A percentile compares a stretch with the other conserved stretches of the same genome.
These are phyloP conservation scores for Dryobates pubescens DNA, from an alignment of 2,797 vertebrate genomes.

Conservation along the genomic window DNA sequence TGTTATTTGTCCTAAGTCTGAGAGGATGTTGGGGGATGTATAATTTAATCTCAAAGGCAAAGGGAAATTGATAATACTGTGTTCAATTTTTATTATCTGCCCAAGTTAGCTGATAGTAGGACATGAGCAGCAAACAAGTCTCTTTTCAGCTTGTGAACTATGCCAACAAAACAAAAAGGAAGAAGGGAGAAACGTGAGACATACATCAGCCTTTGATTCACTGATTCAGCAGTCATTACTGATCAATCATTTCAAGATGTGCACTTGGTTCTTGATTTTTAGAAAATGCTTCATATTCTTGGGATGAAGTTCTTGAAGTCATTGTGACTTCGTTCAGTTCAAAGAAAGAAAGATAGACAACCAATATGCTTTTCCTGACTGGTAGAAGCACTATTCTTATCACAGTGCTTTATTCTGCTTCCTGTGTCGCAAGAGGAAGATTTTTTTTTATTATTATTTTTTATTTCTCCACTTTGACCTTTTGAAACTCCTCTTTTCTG, in stretches of 20 bases:
- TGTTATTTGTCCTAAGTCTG: not conserved
- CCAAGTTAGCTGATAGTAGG: rapidly evolving
- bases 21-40: not conserved
- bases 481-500: not conserved
- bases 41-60: not conserved
- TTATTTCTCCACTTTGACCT: not conserved
- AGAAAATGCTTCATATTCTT: not conserved
- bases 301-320: not conserved
- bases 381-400: not conserved
- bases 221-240: not conserved
- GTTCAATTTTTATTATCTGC: not conserved
- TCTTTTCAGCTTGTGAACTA: not conserved
- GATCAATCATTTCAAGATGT: not conserved
- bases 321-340: not conserved
- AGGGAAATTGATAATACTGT: not conserved
- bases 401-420: not conserved
- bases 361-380: not conserved
- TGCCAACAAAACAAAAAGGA: not conserved
- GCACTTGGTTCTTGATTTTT: not conserved
- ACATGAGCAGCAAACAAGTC: not conserved
- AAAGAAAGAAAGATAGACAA: not conserved
- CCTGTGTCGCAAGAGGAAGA: not conserved
- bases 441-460: not conserved
- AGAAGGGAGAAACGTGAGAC: not conserved
- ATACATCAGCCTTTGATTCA: not conserved